These are phyloP conservation scores for Stegastes partitus DNA, from an alignment of 2,113 vertebrate species.

Conservation along the genomic window DNA sequence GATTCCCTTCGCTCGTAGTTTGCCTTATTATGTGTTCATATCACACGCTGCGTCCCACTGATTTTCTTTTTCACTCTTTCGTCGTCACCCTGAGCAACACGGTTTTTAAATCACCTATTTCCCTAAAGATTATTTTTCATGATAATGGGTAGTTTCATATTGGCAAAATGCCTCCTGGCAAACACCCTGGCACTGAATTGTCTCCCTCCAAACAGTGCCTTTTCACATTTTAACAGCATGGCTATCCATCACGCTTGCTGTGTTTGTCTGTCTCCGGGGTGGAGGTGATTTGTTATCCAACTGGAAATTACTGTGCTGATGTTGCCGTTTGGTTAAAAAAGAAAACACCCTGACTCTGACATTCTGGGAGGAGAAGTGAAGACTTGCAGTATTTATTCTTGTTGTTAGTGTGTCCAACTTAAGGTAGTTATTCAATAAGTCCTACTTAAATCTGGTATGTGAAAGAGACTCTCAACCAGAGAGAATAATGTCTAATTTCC, in stretches of 20 bases:
- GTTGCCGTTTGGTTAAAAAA: conserved; percentile 63
- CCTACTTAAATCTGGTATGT: conserved; percentile 2
- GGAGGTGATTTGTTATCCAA: conserved; percentile 73
- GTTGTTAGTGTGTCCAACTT: not conserved
- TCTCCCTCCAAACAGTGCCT: conserved; percentile 60
- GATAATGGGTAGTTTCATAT: conserved; percentile 67
- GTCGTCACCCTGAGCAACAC: conserved; percentile 51
- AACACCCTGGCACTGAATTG: conserved; percentile 41
- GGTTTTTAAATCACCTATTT: conserved; percentile 68
- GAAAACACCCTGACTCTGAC: conserved; percentile 51
- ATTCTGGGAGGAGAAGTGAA: conserved; percentile 29
- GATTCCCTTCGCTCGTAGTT: conserved; percentile 25
- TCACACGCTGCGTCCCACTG: not conserved
- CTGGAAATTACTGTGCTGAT: conserved; percentile 70
- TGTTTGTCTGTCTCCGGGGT: conserved; percentile 70
- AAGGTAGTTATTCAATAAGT: conserved; percentile 21
- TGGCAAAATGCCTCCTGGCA: conserved; percentile 68
- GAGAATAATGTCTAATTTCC: conserved; percentile 37
- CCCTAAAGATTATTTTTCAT: conserved; percentile 69
- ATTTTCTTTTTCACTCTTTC: conserved; percentile 26
- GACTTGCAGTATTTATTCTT: not conserved
- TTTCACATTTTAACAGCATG: conserved; percentile 73
- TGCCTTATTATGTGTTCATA: conserved; percentile 24
- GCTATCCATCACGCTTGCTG: conserved; percentile 74
- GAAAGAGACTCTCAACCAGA: conserved; percentile 12